phyloP scores from a whole-genome alignment of 2,113 vertebrate genomes.

The Larimichthys polyactis region DNA sequence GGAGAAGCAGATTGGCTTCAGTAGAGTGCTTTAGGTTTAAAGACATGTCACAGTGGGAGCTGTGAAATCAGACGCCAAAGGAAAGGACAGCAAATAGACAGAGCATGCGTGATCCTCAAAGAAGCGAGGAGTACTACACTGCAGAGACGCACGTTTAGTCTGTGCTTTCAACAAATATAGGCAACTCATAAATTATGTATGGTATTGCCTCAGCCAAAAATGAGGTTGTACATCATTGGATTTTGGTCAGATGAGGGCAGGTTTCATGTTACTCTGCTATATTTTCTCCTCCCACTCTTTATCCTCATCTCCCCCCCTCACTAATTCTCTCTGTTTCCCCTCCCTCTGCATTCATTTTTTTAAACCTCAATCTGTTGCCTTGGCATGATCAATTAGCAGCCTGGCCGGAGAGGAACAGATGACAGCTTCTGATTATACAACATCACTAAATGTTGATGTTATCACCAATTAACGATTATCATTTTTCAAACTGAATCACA shows the following conservation, averaged over 20 bases:
- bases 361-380: constrained; percentile 12
- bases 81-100: background rate
- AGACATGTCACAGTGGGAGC: background rate
- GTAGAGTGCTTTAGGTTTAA: background rate
- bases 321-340: background rate
- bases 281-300: background rate
- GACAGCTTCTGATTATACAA: background rate
- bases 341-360: constrained; percentile 1
- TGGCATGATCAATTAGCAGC: background rate
- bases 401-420: background rate
- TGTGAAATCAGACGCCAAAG: background rate
- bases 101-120: constrained; percentile 10
- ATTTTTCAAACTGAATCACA: background rate
- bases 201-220: constrained; percentile 54
- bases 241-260: constrained; percentile 37
- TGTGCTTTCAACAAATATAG: constrained; percentile 53
- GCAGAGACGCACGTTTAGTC: constrained; percentile 11
- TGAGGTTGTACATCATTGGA: constrained; percentile 59
- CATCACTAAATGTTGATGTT: background rate
- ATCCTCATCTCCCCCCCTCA: background rate
- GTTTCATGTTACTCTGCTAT: constrained; percentile 40
- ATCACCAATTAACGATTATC: background rate
- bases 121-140: constrained; percentile 15
- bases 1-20: background rate
- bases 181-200: constrained; percentile 69